Evolutionary conservation across 2,888 invertebrate genomes (phyloP), one percentile per base, ranked within the genome.

Genomic region (Dryococelus australis): DNA sequence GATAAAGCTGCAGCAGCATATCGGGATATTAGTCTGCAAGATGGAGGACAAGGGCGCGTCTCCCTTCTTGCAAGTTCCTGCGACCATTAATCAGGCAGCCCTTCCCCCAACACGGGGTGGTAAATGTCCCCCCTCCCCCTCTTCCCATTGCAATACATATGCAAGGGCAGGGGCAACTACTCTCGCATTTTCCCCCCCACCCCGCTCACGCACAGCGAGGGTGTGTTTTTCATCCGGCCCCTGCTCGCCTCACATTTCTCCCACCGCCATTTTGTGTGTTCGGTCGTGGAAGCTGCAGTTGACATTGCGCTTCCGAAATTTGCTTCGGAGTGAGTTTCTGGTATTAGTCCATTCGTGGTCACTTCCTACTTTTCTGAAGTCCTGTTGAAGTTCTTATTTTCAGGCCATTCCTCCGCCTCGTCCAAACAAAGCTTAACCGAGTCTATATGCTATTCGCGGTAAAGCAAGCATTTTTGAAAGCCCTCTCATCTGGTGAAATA

Each of bases 21-120:
- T 8, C 65, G 13, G n/a, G n/a, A 65, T 47, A 65, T n/a, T 65
- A n/a, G 65, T n/a, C 24, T n/a, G n/a, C 65, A 65, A 65, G 65
- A 65, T 65, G 65, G 65, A 8, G 65, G 65, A 65, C 65, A 47
- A 47, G 47, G 47, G 47, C 47, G 10, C 12, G 47, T 6, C 0
- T 16, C 47, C 47, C 47, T 65, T 20, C 65, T n/a, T 65, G 24
- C 65, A 12, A 65, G 65, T 16, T 20, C 8, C 24, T 47, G n/a
- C 65, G 24, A n/a, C 65, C 65, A 65, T 65, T 65, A 65, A 65
- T 65, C 65, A 65, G n/a, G 65, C 65, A 65, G 65, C 65, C 65
- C 65, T 65, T 65, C 65, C 65, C 65, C n/a, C 65, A n/a, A 65
- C 65, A 65, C 65, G n/a, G 65, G 65, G 65, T 16, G 65, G 65